Conservation (phyloP, 2,113 vertebrate species). For the Prinia subflava region DNA sequence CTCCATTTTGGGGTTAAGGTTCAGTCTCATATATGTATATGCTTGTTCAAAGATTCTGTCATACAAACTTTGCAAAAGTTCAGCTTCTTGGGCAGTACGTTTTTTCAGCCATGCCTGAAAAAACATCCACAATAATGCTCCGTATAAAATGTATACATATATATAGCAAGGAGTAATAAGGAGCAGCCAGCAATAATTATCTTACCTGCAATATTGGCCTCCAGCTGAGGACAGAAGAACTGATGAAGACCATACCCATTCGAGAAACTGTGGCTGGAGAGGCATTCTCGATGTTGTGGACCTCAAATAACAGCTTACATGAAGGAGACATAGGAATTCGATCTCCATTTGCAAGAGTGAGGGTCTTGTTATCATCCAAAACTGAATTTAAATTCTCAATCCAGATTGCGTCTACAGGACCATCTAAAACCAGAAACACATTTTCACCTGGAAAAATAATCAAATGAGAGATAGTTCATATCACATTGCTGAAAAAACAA, state of each 20-base stretch:
- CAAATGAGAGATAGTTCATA: background rate
- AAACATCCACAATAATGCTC: background rate
- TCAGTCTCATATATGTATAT: constrained; percentile 72
- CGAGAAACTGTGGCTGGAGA: constrained; percentile 79
- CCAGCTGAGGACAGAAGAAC: constrained; percentile 77
- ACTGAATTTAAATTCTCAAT: constrained; percentile 83
- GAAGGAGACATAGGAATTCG: constrained; percentile 78
- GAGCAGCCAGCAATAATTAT: background rate
- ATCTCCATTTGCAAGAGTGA: constrained; percentile 79
- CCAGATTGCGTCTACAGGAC: constrained; percentile 80
- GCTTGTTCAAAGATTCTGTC: constrained; percentile 71
- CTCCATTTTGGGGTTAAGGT: constrained; percentile 76
- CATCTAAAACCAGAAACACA: constrained; percentile 77
- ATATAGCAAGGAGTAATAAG: background rate
- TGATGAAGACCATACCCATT: constrained; percentile 82
- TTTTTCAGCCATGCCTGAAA: constrained; percentile 84
- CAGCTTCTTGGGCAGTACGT: constrained; percentile 70
- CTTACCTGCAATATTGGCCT: constrained; percentile 75
- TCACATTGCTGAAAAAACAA: background rate
- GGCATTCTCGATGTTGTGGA: constrained; percentile 79
- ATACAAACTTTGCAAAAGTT: constrained; percentile 73
- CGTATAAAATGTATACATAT: background rate
- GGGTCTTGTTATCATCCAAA: constrained; percentile 80
- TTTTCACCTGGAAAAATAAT: constrained; percentile 72
- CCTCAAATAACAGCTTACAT: constrained; percentile 78